phyloP scores from a whole-genome alignment of 2,113 vertebrate species.

The Rousettus leschenaultii region DNA sequence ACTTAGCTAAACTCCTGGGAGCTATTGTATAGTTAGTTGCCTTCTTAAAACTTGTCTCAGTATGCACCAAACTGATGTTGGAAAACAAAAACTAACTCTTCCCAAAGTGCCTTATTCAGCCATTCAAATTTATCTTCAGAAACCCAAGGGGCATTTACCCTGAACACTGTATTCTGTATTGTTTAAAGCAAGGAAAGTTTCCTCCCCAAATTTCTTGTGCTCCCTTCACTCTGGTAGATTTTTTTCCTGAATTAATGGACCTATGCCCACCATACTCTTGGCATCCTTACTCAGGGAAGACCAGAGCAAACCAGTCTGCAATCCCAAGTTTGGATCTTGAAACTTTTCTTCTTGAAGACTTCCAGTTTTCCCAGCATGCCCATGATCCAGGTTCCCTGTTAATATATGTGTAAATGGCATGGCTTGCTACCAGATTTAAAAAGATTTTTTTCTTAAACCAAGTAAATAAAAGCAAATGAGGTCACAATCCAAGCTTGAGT shows the following conservation, averaged over 20 bases:
- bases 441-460: neutral
- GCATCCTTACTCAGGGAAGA: neutral
- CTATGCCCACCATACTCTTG: neutral
- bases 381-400: neutral
- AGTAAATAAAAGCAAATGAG: neutral
- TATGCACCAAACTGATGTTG: neutral
- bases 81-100: neutral
- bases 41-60: slow-evolving; percentile 35
- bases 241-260: neutral
- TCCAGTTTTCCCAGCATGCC: neutral
- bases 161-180: neutral
- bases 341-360: neutral
- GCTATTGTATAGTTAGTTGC: neutral
- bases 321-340: neutral
- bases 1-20: slow-evolving; percentile 16
- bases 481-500: neutral
- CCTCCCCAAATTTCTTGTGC: neutral
- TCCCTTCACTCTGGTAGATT: neutral
- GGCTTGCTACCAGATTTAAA: neutral
- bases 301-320: neutral
- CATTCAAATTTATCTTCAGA: slow-evolving; percentile 1
- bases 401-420: neutral
- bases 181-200: neutral
- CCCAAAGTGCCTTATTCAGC: neutral
- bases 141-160: neutral